phyloP scores from a whole-genome alignment of 1,140 invertebrate genomes.

The Pogonomyrmex barbatus region DNA sequence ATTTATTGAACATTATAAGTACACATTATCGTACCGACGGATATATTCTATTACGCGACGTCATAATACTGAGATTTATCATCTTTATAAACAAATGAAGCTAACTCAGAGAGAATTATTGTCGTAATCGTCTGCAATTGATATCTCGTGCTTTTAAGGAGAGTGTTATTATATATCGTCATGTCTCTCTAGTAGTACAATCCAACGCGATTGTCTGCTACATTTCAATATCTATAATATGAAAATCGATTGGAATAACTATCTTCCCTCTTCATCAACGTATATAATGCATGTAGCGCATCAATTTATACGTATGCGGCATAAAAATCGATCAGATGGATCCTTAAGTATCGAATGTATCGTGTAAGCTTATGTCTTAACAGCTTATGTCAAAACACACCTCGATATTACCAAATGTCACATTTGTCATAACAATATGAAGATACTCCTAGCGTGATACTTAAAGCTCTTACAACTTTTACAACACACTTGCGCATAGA shows the following conservation, averaged over 20 bases:
- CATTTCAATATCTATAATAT: constrained; percentile 80
- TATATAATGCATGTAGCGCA: constrained; percentile 64
- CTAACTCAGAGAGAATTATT: constrained; percentile 82
- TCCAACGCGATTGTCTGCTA: constrained; percentile 72
- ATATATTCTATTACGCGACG: constrained; percentile 53
- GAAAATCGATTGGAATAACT: constrained; percentile 68
- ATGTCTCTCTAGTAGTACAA: constrained; percentile 23
- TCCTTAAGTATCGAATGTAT: constrained; percentile 57
- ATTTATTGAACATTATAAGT: constrained; percentile 70
- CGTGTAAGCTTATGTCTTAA: constrained; percentile 69
- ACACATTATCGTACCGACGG: constrained; percentile 67
- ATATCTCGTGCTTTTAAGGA: constrained; percentile 68
- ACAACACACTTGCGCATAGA: constrained; percentile 83
- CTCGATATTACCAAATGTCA: constrained; percentile 63
- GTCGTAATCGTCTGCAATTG: constrained; percentile 77
- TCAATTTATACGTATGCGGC: constrained; percentile 50
- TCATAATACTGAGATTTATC: constrained; percentile 60
- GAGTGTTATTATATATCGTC: constrained; percentile 52
- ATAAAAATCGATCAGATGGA: constrained; percentile 65
- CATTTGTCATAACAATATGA: constrained; percentile 72
- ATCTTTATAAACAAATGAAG: constrained; percentile 63
- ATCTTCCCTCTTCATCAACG: neutral
- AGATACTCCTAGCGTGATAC: constrained; percentile 81
- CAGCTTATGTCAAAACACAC: constrained; percentile 64
- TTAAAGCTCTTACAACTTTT: constrained; percentile 84